Conservation (phyloP, 23 tunicate genomes). For the Halocynthia roretzi region DNA sequence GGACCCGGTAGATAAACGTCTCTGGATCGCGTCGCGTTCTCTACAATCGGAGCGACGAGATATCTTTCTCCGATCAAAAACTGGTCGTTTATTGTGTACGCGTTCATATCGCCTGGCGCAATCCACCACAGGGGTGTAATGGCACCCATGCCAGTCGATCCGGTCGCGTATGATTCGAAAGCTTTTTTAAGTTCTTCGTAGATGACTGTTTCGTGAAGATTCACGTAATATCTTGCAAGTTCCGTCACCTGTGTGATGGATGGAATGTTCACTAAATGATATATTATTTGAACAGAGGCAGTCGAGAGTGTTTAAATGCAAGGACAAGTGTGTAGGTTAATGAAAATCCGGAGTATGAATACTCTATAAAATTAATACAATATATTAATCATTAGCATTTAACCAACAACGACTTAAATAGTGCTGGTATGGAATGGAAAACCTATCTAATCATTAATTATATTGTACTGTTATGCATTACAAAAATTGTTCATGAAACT, state of each 20-base stretch:
- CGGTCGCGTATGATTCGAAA: constrained; percentile 35
- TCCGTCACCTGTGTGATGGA: constrained; percentile 8
- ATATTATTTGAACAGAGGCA: too few species aligned
- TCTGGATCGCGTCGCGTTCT: constrained; percentile 42
- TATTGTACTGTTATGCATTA: too few species aligned
- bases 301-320: too few species aligned
- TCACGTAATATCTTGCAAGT: constrained; percentile 42
- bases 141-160: constrained; percentile 55
- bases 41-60: constrained; percentile 81
- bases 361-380: too few species aligned
- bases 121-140: constrained; percentile 91
- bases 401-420: too few species aligned
- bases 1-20: constrained; percentile 91
- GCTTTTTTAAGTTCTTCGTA: constrained; percentile 43
- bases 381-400: too few species aligned
- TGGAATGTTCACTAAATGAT: too few species aligned
- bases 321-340: too few species aligned
- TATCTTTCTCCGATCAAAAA: constrained; percentile 74
- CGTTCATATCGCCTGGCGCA: constrained; percentile 25
- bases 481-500: neutral
- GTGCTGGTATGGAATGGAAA: too few species aligned
- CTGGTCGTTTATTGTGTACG: constrained; percentile 63
- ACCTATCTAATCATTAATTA: too few species aligned
- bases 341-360: too few species aligned
- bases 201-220: constrained; percentile 56